Percentiles rank a stretch among this genome's conserved stretches.
phyloP scores from a whole-genome alignment of 2,888 invertebrate species.

The Terebella lapidaria region DNA sequence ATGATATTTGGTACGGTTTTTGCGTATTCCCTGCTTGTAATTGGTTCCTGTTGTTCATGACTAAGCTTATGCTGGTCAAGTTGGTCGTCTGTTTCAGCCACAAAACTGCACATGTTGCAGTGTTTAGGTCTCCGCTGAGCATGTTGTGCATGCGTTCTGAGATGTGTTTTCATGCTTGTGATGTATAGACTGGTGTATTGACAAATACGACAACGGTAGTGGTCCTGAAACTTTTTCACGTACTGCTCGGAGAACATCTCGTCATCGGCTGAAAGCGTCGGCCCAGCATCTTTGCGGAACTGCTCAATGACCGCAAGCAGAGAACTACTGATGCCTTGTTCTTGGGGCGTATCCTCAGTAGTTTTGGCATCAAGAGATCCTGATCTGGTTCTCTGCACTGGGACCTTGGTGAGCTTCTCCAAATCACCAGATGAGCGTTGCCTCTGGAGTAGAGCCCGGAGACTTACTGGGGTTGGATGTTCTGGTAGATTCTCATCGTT shows the following conservation, averaged over 20 bases:
- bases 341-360: not conserved
- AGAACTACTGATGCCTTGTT: conserved; percentile 45
- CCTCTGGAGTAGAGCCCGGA: not conserved
- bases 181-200: conserved; percentile 41
- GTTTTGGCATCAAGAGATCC: not conserved
- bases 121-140: conserved; percentile 46
- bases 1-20: conserved; percentile 48
- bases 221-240: conserved; percentile 29
- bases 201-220: conserved; percentile 42
- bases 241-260: conserved; percentile 35
- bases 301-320: conserved; percentile 51
- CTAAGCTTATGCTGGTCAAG: conserved; percentile 49
- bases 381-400: not conserved
- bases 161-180: conserved; percentile 38
- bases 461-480: too few relatives aligned
- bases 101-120: conserved; percentile 46
- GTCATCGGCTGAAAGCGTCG: conserved; percentile 11
- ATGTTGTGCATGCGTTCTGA: conserved; percentile 45
- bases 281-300: conserved; percentile 32
- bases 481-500: too few relatives aligned
- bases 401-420: not conserved
- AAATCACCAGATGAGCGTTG: too few relatives aligned
- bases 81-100: conserved; percentile 38
- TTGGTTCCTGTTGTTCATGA: conserved; percentile 47
- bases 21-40: conserved; percentile 45